Evolutionary conservation across 2,113 vertebrate genomes (phyloP).

Genomic region (Herpailurus yagouaroundi): DNA sequence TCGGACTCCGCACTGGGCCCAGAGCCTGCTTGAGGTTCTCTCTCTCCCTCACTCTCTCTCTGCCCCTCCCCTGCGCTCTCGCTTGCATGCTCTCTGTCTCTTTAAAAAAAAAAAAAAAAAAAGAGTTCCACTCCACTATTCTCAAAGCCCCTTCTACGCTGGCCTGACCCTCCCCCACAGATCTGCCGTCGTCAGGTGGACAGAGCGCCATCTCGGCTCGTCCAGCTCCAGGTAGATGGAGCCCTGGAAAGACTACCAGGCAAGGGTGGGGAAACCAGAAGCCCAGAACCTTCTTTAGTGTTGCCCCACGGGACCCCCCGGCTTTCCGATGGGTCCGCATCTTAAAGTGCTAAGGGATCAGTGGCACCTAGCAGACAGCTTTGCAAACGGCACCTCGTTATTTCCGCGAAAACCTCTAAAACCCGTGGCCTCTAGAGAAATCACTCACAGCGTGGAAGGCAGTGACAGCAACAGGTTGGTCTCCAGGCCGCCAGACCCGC

Average conservation of each 20-base stretch:
- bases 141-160: neutral
- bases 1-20: too few species aligned
- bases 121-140: neutral
- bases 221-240: neutral
- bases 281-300: neutral
- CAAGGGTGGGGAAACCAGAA: neutral
- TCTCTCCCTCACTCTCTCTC: too few species aligned
- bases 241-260: neutral
- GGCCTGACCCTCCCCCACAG: neutral
- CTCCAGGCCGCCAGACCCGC: accelerated
- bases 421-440: neutral
- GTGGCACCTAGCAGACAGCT: neutral
- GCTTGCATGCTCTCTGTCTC: too few species aligned
- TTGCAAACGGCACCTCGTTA: neutral
- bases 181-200: accelerated
- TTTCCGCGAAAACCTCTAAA: neutral
- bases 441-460: accelerated
- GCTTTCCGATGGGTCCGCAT: accelerated
- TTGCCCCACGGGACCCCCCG: accelerated
- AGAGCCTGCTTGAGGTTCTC: too few species aligned
- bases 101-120: too few species aligned
- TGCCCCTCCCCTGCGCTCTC: too few species aligned
- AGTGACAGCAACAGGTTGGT: accelerated
- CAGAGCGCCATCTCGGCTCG: accelerated
- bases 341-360: neutral